Evolutionary conservation across 2,888 invertebrate species (phyloP).

Genomic region (Chymomyza amoena): DNA sequence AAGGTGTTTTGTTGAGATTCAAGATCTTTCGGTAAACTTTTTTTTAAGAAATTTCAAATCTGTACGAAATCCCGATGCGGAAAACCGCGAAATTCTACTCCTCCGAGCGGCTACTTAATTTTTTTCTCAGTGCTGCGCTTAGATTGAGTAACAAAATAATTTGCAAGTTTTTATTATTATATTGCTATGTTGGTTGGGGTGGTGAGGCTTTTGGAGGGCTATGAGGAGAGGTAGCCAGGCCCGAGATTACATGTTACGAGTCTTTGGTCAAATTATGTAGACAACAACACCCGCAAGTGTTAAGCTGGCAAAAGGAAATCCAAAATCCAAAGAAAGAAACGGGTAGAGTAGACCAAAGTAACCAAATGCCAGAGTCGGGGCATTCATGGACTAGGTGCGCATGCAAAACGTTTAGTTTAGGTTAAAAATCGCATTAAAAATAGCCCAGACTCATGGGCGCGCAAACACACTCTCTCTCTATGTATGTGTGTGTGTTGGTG

Average conservation of each 20-base stretch:
- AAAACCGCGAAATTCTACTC: neutral
- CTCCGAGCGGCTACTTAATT: neutral
- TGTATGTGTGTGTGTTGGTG: slow-evolving; percentile 8
- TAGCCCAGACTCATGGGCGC: slow-evolving; percentile 50
- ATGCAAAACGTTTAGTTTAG: slow-evolving; percentile 43
- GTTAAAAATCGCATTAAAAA: slow-evolving; percentile 68
- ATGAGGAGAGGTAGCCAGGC: neutral
- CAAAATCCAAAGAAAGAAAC: slow-evolving; percentile 30
- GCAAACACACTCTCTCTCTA: neutral
- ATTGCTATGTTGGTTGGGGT: neutral
- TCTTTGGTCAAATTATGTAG: slow-evolving; percentile 55
- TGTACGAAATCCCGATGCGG: too few species aligned
- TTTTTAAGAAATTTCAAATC: too few species aligned
- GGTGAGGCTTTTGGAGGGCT: neutral
- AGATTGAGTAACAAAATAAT: slow-evolving; percentile 72
- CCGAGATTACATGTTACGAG: slow-evolving; percentile 57
- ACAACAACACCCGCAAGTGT: slow-evolving; percentile 74
- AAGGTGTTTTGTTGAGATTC: too few species aligned
- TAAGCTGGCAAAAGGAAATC: slow-evolving; percentile 52
- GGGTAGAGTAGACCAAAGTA: slow-evolving; percentile 11
- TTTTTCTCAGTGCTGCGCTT: neutral
- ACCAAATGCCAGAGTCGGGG: slow-evolving; percentile 35
- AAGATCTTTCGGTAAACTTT: too few species aligned
- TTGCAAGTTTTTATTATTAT: slow-evolving; percentile 72
- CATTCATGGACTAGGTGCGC: slow-evolving; percentile 21